Percentiles rank a stretch among this genome's conserved stretches.
Evolutionary conservation across 92 coral and sea anemone genomes (phyloP).

Genomic region (Porites divaricata): DNA sequence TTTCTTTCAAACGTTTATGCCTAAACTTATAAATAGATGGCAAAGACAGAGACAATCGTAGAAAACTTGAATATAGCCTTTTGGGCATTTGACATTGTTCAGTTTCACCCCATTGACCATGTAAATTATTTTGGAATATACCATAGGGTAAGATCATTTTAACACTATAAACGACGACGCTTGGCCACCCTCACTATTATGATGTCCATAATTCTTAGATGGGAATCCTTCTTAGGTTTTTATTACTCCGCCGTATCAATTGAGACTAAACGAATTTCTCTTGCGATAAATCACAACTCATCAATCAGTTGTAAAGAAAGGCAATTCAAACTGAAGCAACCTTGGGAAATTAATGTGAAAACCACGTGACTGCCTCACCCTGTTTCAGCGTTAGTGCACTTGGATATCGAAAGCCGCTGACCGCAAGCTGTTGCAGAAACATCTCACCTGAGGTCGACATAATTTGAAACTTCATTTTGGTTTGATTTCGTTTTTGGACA

Average conservation of each 20-base stretch:
- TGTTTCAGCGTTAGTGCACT: slow-evolving; percentile 19
- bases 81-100: neutral
- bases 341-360: neutral
- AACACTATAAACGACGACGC: neutral
- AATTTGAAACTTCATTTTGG: slow-evolving; percentile 30
- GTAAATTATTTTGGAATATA: no score
- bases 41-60: neutral
- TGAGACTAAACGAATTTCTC: no score
- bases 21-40: neutral
- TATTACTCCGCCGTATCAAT: no score
- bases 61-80: neutral
- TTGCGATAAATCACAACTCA: no score
- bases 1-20: neutral
- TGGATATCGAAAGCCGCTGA: slow-evolving; percentile 37
- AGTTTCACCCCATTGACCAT: no score
- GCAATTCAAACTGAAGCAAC: no score
- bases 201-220: no score
- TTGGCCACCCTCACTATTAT: neutral
- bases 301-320: no score
- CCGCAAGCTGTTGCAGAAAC: slow-evolving; percentile 22
- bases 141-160: neutral
- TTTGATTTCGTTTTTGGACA: neutral
- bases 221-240: no score
- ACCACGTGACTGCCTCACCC: slow-evolving; percentile 27
- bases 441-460: slow-evolving; percentile 36